Evolutionary conservation across 2,888 invertebrate species (phyloP), one percentile per base, ranked within the genome.

Genomic region (Drosophila kuntzei): DNA sequence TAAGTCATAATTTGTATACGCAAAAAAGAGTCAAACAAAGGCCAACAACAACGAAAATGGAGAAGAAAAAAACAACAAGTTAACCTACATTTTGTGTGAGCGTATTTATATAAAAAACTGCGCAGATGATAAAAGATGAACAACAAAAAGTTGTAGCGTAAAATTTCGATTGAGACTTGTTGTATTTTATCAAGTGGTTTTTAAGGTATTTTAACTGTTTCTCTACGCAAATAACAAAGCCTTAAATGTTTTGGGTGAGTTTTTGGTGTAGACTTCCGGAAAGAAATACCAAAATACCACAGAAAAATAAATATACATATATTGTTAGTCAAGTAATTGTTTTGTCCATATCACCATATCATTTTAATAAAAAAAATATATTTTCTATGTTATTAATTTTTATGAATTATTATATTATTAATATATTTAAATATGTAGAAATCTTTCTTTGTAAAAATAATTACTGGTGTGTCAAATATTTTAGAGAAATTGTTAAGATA

Each of bases 1-100:
- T 83, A 83, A 83, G 88, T 88, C 86, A 88, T 88, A 79, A 85
- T 76, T 79, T 82, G 32, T 62, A 71, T 63, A 75, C 68, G 79
- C 70, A 63, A 63, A 61, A 71, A 62, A 72, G 34, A 55, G 27
- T 14, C 43, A 11, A 51, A 55, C 41, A 66, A 60, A 63, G 61
- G 53, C 49, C 14, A 60, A 37, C 32, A 36, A 79, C 58, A 44
- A 27, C 55, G 44, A 41, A 60, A 57, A 66, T 20, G 43, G 44
- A 60, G 0, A 14, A 14, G 43, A 51, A 46, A 44, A 73, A 22
- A 71, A 65, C 44, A 50, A 50, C 49, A 60, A 60, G 32, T 71
- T 87, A 83, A 87, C 83, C 83, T 68, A 87, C 82, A 76, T 83
- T 87, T 68, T 32, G 50, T 36, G 34, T 44, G 34, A 59, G 39